Base-by-base conservation (phyloP, 2,113 vertebrate genomes). In the Chlamydotis undulata region DNA sequence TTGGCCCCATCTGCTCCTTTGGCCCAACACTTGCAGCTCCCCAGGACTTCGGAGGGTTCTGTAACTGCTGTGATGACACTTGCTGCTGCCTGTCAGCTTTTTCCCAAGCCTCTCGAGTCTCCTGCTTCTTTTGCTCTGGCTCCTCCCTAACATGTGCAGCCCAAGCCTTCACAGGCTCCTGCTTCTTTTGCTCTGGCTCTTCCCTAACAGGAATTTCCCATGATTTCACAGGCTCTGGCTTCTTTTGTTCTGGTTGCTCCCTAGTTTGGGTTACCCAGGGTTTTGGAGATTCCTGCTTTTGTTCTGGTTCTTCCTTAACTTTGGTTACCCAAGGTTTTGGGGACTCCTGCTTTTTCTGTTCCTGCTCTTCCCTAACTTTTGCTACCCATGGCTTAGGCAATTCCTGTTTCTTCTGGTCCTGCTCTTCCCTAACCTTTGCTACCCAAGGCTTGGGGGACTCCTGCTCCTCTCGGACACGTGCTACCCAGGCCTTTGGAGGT, bases 401-500 rank as follows among this genome's bases (percentile, higher is more conserved):
- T 4, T 90, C 80, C 76, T 96, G 97, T 47, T 97, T 97, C 87
- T 96, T 98, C 91, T 96, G 97, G 83, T 98, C 98, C 68, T 94
- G 98, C 71, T 97, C 98, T 61, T 96, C 89, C 91, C 95, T 95
- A 89, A 97, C 97, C 41, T 98, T 98, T 15, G 94, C 89, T 87
- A 98, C 98, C 98, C 98, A 98, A 74, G 79, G 96, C 53, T 87
- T 97, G 22, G 60, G 82, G 31, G 63, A 85, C 63, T 90, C 97
- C 67, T 75, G 95, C 29, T 97, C 96, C 83, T 95, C 95, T 83
- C 52, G 63, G 23, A 60, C n/a, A 24, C 41, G 56, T 63, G 96
- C 59, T n/a, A 98, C 97, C 99, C 98, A 99, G n/a, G 97, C 98
- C 91, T 99, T 99, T 18, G 98, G 97, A 41, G 97, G 94, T 92